A percentile compares a stretch with the other conserved stretches of the same genome.
These are phyloP conservation scores for Poeciliopsis prolifica DNA, from an alignment of 2,113 vertebrate species.

Conservation along the genomic window DNA sequence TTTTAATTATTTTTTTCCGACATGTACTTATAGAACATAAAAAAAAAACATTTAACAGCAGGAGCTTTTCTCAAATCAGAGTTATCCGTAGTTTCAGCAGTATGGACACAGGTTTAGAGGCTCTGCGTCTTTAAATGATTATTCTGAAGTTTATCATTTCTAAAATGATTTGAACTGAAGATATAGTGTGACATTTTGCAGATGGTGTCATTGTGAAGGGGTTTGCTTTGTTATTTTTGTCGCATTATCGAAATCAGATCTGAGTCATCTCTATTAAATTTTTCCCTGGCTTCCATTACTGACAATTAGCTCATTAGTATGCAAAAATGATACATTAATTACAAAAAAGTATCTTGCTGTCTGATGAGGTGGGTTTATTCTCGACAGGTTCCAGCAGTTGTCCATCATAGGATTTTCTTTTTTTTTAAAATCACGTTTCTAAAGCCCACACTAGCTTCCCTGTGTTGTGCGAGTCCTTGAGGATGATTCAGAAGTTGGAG, in stretches of 20 bases:
- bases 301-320: conserved; percentile 56
- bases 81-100: too few species aligned
- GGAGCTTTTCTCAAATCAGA: too few species aligned
- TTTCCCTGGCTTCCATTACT: conserved; percentile 39
- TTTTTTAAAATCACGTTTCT: background rate
- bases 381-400: background rate
- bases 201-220: too few species aligned
- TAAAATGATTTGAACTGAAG: too few species aligned
- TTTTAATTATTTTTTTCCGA: too few species aligned
- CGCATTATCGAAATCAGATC: background rate
- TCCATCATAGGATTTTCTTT: conserved; percentile 12
- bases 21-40: too few species aligned
- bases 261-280: conserved; percentile 20
- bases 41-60: too few species aligned
- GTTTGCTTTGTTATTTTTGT: too few species aligned
- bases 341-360: conserved; percentile 29
- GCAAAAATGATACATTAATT: conserved; percentile 35
- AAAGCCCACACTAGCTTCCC: conserved; percentile 4
- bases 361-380: conserved; percentile 12
- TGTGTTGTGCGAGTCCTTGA: conserved; percentile 23
- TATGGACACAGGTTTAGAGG: too few species aligned
- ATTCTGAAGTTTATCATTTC: too few species aligned
- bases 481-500: conserved; percentile 6
- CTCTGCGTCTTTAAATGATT: too few species aligned
- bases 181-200: too few species aligned